Percentiles rank a stretch among this genome's conserved stretches.
phyloP scores from a whole-genome alignment of 2,113 vertebrate genomes.

The Gobiocypris rarus region DNA sequence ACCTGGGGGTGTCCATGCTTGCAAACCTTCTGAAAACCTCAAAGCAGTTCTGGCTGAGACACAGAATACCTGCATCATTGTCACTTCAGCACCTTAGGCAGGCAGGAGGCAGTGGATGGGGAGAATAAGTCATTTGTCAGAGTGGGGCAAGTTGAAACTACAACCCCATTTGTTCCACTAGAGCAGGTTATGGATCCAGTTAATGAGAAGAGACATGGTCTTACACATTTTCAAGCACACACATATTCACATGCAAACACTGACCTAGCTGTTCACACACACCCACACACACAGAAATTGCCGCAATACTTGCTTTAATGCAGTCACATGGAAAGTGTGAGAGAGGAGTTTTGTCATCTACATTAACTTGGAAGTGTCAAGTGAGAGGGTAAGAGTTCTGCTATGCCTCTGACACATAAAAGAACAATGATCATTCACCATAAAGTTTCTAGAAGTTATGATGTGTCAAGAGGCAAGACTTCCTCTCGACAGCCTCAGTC shows the following conservation, averaged over 20 bases:
- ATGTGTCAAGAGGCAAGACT: constrained; percentile 16
- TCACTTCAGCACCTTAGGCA: constrained; percentile 51
- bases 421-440: constrained; percentile 45
- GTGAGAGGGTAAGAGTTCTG: constrained; percentile 19
- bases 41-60: constrained; percentile 49
- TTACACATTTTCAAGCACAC: constrained; percentile 24
- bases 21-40: constrained; percentile 51
- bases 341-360: constrained; percentile 24
- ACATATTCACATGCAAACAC: constrained; percentile 36
- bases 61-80: constrained; percentile 55
- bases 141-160: constrained; percentile 47
- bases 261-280: constrained; percentile 19
- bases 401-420: constrained; percentile 12
- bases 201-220: constrained; percentile 41
- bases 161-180: constrained; percentile 42
- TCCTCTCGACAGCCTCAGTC: constrained; percentile 11
- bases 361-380: constrained; percentile 22
- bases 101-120: constrained; percentile 40
- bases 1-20: constrained; percentile 73
- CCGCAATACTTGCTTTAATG: neutral
- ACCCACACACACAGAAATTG: constrained; percentile 22
- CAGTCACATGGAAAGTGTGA: neutral
- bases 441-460: neutral
- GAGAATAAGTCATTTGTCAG: constrained; percentile 48
- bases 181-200: constrained; percentile 26